Evolutionary conservation across 2,113 vertebrate genomes (phyloP).

Genomic region (Syngnathoides biaculeatus): DNA sequence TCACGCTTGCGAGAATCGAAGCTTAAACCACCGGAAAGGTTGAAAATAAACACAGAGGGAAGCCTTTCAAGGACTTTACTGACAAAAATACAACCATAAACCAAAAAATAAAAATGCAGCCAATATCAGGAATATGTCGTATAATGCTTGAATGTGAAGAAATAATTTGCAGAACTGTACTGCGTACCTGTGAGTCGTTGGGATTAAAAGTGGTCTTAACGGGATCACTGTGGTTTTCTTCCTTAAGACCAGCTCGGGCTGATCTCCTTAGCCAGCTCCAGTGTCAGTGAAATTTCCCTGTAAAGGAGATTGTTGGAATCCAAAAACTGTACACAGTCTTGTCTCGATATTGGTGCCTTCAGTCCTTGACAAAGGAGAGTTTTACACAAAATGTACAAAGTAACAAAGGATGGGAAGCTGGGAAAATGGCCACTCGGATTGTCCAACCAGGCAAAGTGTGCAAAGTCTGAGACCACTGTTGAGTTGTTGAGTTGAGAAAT

Average conservation of each 20-base stretch:
- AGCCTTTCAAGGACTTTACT: conserved; percentile 6
- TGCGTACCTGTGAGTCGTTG: conserved; percentile 36
- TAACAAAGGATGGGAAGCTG: conserved; percentile 20
- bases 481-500: background rate
- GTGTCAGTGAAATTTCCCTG: conserved; percentile 47
- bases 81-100: conserved; percentile 16
- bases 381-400: conserved; percentile 29
- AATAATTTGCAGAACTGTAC: background rate
- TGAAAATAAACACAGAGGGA: background rate
- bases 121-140: background rate
- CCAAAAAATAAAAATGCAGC: background rate
- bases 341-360: conserved; percentile 28
- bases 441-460: background rate
- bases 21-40: background rate
- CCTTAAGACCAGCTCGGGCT: conserved; percentile 26
- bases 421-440: conserved; percentile 1
- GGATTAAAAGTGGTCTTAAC: conserved; percentile 30
- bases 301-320: conserved; percentile 50
- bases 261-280: conserved; percentile 52
- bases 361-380: conserved; percentile 15
- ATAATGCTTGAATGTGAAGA: background rate
- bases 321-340: conserved; percentile 43
- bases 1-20: background rate
- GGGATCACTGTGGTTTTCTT: conserved; percentile 12
- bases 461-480: background rate